Evolutionary conservation across 2,888 invertebrate species (phyloP).

Genomic region (Drepanosiphum platanoidis): DNA sequence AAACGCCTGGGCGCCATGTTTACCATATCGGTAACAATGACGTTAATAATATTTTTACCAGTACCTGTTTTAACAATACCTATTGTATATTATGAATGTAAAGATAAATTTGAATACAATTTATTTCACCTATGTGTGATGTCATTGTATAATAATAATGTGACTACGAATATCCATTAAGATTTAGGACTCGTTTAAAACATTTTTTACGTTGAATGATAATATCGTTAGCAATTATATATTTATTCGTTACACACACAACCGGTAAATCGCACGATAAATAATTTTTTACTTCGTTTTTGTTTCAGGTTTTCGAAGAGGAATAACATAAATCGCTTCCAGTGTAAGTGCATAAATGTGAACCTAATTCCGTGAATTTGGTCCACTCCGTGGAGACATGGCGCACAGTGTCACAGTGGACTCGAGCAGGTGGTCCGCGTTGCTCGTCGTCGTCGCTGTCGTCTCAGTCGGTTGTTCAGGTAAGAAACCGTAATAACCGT

Average conservation of each 20-base stretch:
- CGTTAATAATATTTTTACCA: no score
- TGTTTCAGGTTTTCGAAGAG: background rate
- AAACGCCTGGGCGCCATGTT: no score
- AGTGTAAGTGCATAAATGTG: slow-evolving; percentile 9
- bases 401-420: background rate
- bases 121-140: no score
- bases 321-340: background rate
- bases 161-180: no score
- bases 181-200: no score
- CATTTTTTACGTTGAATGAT: no score
- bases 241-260: background rate
- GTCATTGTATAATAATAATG: no score
- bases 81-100: no score
- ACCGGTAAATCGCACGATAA: background rate
- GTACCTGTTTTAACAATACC: no score
- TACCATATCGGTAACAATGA: no score
- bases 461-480: slow-evolving; percentile 7
- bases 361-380: background rate
- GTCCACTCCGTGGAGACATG: background rate
- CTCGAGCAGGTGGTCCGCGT: background rate
- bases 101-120: no score
- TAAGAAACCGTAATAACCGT: background rate
- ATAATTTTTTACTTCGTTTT: background rate
- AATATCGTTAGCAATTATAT: no score
- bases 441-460: background rate